Evolutionary conservation across 2,797 vertebrate species (phyloP).

Genomic region (Ispidina picta): DNA sequence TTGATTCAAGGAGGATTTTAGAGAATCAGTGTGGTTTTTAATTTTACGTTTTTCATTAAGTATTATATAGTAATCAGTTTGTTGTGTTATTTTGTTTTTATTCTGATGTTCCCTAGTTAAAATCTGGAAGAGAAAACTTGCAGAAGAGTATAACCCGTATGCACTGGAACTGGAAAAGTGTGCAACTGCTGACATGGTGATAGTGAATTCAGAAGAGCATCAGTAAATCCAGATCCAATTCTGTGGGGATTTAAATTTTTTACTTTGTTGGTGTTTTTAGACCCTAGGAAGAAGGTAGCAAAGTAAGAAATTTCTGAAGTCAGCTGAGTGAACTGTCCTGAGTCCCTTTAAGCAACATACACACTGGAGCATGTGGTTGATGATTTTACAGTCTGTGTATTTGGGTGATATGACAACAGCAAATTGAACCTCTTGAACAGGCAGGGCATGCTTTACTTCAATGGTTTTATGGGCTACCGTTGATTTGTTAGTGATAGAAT

Average conservation of each 20-base stretch:
- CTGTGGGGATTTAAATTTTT: not conserved
- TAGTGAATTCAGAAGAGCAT: slow-evolving; percentile 64
- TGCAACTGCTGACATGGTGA: slow-evolving; percentile 61
- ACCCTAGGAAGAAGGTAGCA: not conserved
- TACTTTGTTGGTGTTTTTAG: not conserved
- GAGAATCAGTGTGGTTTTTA: not conserved
- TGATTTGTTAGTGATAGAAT: not conserved
- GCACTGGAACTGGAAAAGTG: slow-evolving; percentile 73
- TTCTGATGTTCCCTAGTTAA: slow-evolving; percentile 69
- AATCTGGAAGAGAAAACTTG: slow-evolving; percentile 80
- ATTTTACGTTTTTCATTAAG: not conserved
- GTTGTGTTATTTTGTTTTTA: not conserved
- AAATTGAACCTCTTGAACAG: not conserved
- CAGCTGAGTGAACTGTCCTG: not conserved
- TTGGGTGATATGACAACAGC: not conserved
- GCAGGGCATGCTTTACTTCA: not conserved
- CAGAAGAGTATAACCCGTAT: slow-evolving; percentile 75
- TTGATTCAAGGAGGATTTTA: not conserved
- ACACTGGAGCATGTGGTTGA: not conserved
- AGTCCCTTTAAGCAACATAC: not conserved
- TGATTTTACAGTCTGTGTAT: not conserved
- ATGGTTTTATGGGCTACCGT: not conserved
- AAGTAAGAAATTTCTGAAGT: not conserved
- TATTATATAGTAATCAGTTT: not conserved
- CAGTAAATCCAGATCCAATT: slow-evolving; percentile 35